These are phyloP conservation scores for Drosophila bocki DNA, from an alignment of 1,140 invertebrate species.

Conservation along the genomic window DNA sequence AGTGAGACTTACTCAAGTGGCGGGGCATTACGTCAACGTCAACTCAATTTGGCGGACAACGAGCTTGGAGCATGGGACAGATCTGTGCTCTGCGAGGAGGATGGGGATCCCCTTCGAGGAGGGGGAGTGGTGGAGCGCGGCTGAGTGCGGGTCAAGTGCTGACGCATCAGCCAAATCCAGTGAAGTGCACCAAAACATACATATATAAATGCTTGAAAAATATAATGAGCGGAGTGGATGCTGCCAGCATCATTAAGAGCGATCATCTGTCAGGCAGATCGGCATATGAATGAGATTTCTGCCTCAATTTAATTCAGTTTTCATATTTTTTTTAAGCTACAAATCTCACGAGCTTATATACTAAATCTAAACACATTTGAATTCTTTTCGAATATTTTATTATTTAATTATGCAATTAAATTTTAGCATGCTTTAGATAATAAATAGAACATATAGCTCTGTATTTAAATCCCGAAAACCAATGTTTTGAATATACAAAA, in stretches of 20 bases:
- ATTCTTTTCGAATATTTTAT: background rate
- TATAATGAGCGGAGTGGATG: constrained; percentile 69
- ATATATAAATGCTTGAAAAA: constrained; percentile 73
- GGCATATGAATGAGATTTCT: constrained; percentile 52
- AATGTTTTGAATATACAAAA: background rate
- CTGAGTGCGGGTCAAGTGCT: constrained; percentile 73
- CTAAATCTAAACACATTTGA: background rate
- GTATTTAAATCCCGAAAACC: too few species aligned
- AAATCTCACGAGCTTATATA: background rate
- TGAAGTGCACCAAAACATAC: constrained; percentile 75
- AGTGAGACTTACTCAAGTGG: constrained; percentile 74
- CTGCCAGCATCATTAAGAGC: constrained; percentile 73
- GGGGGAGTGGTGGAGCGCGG: constrained; percentile 5
- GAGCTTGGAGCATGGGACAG: constrained; percentile 64
- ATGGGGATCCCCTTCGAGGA: constrained; percentile 18
- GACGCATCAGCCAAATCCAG: constrained; percentile 81
- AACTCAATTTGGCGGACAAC: constrained; percentile 79
- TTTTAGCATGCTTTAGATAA: too few species aligned
- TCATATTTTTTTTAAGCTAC: background rate
- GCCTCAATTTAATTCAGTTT: constrained; percentile 53
- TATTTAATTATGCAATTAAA: too few species aligned
- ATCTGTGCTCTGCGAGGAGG: constrained; percentile 25
- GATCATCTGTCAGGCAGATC: constrained; percentile 66
- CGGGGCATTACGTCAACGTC: constrained; percentile 79
- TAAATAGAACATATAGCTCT: too few species aligned